These are phyloP conservation scores for Cosmia pyralina DNA, from an alignment of 2,888 invertebrate genomes.

Conservation along the genomic window DNA sequence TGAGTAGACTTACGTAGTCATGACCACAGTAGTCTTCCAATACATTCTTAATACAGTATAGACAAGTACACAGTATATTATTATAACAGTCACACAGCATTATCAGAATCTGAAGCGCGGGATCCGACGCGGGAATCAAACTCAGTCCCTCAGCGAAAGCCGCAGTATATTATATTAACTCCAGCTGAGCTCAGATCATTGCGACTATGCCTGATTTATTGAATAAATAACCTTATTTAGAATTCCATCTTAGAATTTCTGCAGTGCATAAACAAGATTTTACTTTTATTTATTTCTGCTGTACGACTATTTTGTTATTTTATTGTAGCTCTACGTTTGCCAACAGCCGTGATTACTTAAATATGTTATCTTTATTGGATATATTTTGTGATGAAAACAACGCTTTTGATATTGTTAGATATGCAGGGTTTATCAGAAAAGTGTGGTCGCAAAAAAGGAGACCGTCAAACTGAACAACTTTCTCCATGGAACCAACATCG, in stretches of 20 bases:
- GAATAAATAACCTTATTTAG: conserved; percentile 43
- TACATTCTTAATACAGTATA: no score
- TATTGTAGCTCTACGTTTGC: conserved; percentile 5
- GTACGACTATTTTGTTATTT: conserved; percentile 12
- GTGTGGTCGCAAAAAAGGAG: no score
- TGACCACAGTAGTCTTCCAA: not conserved
- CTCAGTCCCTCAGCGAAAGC: conserved; percentile 3
- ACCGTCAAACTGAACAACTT: no score
- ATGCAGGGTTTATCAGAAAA: no score
- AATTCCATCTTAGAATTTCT: conserved; percentile 44
- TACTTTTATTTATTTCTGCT: conserved; percentile 18
- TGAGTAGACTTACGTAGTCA: not conserved
- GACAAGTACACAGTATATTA: not conserved
- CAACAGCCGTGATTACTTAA: no score
- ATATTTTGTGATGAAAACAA: not conserved
- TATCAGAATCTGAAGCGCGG: conserved; percentile 13
- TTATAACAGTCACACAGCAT: conserved; percentile 1
- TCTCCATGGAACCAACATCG: no score
- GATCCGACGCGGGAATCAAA: conserved; percentile 24
- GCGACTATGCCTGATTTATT: conserved; percentile 43
- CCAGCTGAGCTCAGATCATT: conserved; percentile 24
- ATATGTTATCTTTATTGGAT: no score
- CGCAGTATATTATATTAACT: conserved; percentile 43
- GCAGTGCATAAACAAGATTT: conserved; percentile 35
- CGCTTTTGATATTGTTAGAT: not conserved